Evolutionary conservation across 2,888 invertebrate species (phyloP).

Genomic region (Allacma fusca): DNA sequence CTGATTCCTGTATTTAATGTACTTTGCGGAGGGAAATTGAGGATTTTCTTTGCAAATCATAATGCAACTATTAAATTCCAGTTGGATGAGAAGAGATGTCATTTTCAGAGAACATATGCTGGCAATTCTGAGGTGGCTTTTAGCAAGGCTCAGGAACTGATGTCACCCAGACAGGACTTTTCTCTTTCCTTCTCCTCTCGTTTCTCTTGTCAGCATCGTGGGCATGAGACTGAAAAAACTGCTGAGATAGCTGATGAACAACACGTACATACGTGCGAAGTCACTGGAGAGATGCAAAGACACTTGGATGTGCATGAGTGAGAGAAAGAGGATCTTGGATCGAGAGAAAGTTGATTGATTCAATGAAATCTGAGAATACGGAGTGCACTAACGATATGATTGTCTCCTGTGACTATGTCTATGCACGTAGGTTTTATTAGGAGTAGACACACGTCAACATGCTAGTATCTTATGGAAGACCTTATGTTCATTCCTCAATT

Average conservation of each 20-base stretch:
- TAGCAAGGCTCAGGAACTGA: too few relatives aligned
- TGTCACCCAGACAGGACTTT: neutral
- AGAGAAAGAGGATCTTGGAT: neutral
- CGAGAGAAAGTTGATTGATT: conserved; percentile 35
- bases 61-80: neutral
- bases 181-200: neutral
- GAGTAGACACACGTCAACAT: neutral
- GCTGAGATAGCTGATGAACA: conserved; percentile 35
- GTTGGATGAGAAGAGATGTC: conserved; percentile 25
- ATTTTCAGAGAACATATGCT: conserved; percentile 23
- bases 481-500: too few relatives aligned
- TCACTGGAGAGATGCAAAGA: neutral
- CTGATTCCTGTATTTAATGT: too few relatives aligned
- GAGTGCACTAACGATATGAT: conserved; percentile 16
- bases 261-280: neutral
- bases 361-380: conserved; percentile 22
- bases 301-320: neutral
- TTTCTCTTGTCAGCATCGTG: conserved; percentile 26
- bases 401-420: neutral
- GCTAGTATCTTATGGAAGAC: neutral
- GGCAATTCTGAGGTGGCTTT: neutral
- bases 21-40: too few relatives aligned
- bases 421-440: neutral
- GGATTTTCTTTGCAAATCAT: too few relatives aligned
- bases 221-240: conserved; percentile 19